phyloP scores from a whole-genome alignment of 2,113 vertebrate species.

The Elephantulus edwardii region DNA sequence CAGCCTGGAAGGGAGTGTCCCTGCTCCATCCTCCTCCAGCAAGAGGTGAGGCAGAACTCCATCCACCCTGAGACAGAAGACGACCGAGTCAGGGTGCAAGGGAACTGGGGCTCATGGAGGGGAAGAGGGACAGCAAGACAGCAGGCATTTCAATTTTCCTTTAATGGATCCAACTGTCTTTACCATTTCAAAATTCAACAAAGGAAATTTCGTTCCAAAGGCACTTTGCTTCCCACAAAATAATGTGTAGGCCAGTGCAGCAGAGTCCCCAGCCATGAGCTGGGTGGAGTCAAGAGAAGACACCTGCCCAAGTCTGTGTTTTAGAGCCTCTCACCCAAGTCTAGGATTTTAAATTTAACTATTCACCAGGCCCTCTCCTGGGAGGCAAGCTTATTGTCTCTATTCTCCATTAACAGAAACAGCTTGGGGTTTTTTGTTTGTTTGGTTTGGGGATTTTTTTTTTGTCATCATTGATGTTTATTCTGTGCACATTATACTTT shows the following conservation, averaged over 20 bases:
- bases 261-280: background rate
- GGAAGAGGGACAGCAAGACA: background rate
- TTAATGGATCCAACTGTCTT: background rate
- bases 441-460: too few species aligned
- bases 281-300: background rate
- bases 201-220: background rate
- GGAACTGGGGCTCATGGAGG: accelerated
- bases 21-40: background rate
- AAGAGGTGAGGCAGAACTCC: background rate
- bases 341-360: background rate
- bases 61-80: too few species aligned
- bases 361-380: background rate
- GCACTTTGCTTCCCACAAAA: background rate
- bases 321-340: background rate
- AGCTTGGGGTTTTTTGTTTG: too few species aligned
- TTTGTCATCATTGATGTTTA: too few species aligned
- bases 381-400: background rate
- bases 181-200: background rate
- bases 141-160: background rate
- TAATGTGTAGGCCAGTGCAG: background rate
- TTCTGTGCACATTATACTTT: too few species aligned
- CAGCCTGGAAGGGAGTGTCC: background rate
- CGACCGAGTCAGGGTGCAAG: background rate
- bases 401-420: background rate
- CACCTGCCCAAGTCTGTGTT: background rate